A percentile compares a stretch with the other conserved stretches of the same genome.
These are phyloP conservation scores for Haplochromis burtoni DNA, from an alignment of 2,113 vertebrate species.

Conservation along the genomic window DNA sequence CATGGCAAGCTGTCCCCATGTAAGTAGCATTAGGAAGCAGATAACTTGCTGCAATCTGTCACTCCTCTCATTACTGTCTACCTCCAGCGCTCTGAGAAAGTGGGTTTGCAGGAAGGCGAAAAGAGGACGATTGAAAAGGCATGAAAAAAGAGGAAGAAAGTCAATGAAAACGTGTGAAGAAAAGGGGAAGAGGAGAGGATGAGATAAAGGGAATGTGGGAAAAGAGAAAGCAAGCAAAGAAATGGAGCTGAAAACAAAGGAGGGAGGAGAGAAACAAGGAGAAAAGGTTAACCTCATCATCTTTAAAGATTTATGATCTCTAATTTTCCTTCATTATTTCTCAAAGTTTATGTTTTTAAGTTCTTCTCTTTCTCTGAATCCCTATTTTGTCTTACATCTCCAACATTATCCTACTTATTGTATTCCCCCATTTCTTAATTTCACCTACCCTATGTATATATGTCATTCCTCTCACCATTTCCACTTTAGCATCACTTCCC, in stretches of 20 bases:
- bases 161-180: too few species aligned
- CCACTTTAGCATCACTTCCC: background rate
- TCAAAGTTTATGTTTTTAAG: background rate
- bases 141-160: too few species aligned
- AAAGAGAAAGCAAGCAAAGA: background rate
- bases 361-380: background rate
- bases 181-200: background rate
- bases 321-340: background rate
- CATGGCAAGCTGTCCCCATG: background rate
- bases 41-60: slow-evolving; percentile 31
- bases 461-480: background rate
- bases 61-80: slow-evolving; percentile 29
- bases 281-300: background rate
- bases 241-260: background rate
- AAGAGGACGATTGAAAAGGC: background rate
- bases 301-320: background rate
- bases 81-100: background rate
- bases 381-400: background rate
- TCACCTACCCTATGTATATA: background rate
- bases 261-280: background rate
- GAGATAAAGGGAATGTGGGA: background rate
- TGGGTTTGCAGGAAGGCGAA: background rate
- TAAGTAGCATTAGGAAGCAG: slow-evolving; percentile 6
- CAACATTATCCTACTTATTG: background rate
- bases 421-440: background rate